Base-by-base conservation (phyloP, 2,113 vertebrate genomes). In the Cichladusa arquata region DNA sequence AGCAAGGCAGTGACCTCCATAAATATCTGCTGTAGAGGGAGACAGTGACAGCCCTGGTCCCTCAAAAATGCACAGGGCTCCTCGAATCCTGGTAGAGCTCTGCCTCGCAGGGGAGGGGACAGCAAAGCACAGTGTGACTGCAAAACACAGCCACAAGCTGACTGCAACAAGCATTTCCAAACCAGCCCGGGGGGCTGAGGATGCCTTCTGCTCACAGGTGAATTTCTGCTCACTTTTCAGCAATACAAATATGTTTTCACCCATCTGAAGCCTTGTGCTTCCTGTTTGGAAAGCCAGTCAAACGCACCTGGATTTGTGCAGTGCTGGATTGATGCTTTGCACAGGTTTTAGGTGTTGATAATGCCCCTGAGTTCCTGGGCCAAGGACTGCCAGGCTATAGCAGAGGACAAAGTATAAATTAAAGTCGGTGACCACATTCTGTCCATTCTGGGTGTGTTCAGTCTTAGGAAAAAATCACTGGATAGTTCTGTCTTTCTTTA, bases 1-100 rank as follows among this genome's bases (percentile, higher is more conserved):
- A 92, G 54, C 66, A 66, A 88, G 57, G 74, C 65, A 57, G n/a
- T 18, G 78, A 29, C 31, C 80, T 93, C 95, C 92, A 73, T 38
- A 96, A 97, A 94, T 80, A 94, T 9, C 90, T 90, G 36, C 85
- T 69, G 10, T 19, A 71, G 51, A 92, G 91, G 85, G 86, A 88
- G 64, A 50, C 2, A 9, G 42, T 74, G 69, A 91, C 88, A 96
- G 90, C 34, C 19, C 56, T 86, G 67, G 38, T 83, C 61, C 62
- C 62, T 38, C 40, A 45, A 16, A 91, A 94, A 79, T 31, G 51
- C 72, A 67, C 25, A 10, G 48, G 22, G 56, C 29, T 72, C 29
- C 61, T 47, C 14, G 57, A 57, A 82, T 94, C 88, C 83, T 54
- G 85, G 94, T 69, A 87, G 28, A 48, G 73, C 44, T 80, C 51